Base-by-base conservation (phyloP, 1,140 invertebrate species). In the Probaryconus sp. region DNA sequence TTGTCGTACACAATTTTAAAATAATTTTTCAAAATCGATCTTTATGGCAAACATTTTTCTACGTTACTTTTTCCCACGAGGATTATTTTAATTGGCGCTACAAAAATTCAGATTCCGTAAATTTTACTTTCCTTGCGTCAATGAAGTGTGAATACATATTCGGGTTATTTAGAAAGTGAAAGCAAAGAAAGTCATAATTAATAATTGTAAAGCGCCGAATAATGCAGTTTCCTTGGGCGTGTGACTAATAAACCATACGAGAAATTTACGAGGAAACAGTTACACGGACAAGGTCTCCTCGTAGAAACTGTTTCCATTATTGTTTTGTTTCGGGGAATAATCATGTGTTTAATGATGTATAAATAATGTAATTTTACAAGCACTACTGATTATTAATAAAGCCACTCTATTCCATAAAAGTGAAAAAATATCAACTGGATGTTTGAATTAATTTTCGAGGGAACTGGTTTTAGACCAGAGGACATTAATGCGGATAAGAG, bases 141-240 rank as follows among this genome's bases (percentile, higher is more conserved):
- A 55, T 47, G 31, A 35, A 65, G 21, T 37, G 50, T 55, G 20
- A 55, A 65, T 30, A 28, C 11, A 5, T 63, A 42, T 42, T 17
- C 17, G 21, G 30, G 20, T 31, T 40, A 47, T 37, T 47, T 45
- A 10, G 35, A 60, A 69, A 69, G 65, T 53, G 55, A 69, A 69
- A 69, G 55, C 24, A 51, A 58, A 35, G 64, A 68, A 58, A 68
- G 51, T 16, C 31, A 9, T 13, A 48, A 33, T n/a, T 37, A 11
- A 3, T 51, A 40, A 65, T 60, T 55, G 28, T n/a, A 47, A 6
- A 38, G 14, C 5, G 10, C 30, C 43, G 3, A 47, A 72, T 58
- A 50, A 38, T 37, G 21, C 53, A 16, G 1, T 42, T 63, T 50
- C 16, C 21, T 65, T 28, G 6, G 20, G 33, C 14, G 31, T 38